phyloP scores from a whole-genome alignment of 2,888 invertebrate species.

The Eretmocerus hayati region DNA sequence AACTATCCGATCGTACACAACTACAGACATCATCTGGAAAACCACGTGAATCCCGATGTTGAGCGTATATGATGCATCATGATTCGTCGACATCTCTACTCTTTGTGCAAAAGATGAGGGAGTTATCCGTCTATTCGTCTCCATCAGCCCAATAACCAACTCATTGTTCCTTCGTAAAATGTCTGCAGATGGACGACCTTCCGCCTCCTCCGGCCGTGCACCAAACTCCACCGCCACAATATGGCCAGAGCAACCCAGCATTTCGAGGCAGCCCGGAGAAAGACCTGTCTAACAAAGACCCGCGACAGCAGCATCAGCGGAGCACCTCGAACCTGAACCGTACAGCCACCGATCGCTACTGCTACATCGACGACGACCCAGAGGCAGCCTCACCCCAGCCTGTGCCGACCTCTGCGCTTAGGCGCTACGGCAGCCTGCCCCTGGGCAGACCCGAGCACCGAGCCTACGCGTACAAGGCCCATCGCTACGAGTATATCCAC shows the following conservation, averaged over 20 bases:
- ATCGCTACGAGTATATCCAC: conserved; percentile 40
- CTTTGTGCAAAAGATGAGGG: too few species aligned
- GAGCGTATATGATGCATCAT: too few species aligned
- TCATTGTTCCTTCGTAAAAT: too few species aligned
- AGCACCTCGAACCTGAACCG: conserved; percentile 5
- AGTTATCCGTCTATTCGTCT: too few species aligned
- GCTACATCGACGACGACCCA: conserved; percentile 19
- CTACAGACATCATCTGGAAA: too few species aligned
- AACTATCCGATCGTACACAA: too few species aligned
- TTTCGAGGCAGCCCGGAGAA: conserved; percentile 31
- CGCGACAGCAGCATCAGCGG: conserved; percentile 1
- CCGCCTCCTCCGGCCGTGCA: conserved; percentile 27
- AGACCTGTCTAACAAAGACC: neutral
- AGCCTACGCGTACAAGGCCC: conserved; percentile 19
- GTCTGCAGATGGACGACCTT: conserved; percentile 22
- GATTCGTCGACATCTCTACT: too few species aligned
- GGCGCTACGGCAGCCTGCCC: conserved; percentile 14
- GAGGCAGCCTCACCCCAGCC: conserved; percentile 4
- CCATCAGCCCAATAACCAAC: too few species aligned
- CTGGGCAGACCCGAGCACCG: conserved; percentile 1
- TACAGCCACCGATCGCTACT: conserved; percentile 14
- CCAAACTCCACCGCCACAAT: conserved; percentile 19
- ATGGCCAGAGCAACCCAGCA: conserved; percentile 37
- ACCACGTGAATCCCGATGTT: too few species aligned
- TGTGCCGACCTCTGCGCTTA: neutral